These are phyloP conservation scores for Magallana nippona DNA, from an alignment of 2,888 invertebrate species.

Conservation along the genomic window DNA sequence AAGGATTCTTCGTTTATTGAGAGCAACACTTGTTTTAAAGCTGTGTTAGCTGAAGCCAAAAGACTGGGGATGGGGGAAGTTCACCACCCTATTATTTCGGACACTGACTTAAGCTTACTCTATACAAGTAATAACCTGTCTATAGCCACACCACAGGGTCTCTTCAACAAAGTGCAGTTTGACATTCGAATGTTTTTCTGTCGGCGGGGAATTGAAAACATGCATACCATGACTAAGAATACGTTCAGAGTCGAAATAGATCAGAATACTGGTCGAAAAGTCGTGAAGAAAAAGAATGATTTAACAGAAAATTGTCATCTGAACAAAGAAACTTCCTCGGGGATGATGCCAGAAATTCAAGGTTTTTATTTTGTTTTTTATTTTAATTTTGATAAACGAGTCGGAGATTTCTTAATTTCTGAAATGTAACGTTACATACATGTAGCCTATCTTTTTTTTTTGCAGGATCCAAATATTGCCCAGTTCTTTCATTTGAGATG, in stretches of 20 bases:
- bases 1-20: slow-evolving; percentile 46
- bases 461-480: slow-evolving; percentile 40
- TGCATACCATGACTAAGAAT: slow-evolving; percentile 45
- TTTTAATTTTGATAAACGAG: background rate
- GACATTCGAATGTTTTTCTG: slow-evolving; percentile 52
- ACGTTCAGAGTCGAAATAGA: slow-evolving; percentile 44
- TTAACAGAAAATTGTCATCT: slow-evolving; percentile 22
- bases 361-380: background rate
- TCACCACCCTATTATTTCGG: slow-evolving; percentile 48
- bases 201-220: slow-evolving; percentile 48
- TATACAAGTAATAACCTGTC: slow-evolving; percentile 38
- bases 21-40: slow-evolving; percentile 43
- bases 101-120: slow-evolving; percentile 36
- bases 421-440: no score
- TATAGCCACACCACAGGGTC: slow-evolving; percentile 42
- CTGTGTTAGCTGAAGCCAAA: slow-evolving; percentile 45
- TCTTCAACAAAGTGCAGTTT: slow-evolving; percentile 52
- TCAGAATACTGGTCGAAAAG: slow-evolving; percentile 36
- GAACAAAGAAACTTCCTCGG: slow-evolving; percentile 14
- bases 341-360: slow-evolving; percentile 41
- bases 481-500: slow-evolving; percentile 47
- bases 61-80: slow-evolving; percentile 36
- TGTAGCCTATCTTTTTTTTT: no score
- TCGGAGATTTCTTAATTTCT: background rate
- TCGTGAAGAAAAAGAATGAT: slow-evolving; percentile 34